Evolutionary conservation across 2,113 vertebrate genomes (phyloP), one percentile per base, ranked within the genome.

Genomic region (Hydrolagus affinis): DNA sequence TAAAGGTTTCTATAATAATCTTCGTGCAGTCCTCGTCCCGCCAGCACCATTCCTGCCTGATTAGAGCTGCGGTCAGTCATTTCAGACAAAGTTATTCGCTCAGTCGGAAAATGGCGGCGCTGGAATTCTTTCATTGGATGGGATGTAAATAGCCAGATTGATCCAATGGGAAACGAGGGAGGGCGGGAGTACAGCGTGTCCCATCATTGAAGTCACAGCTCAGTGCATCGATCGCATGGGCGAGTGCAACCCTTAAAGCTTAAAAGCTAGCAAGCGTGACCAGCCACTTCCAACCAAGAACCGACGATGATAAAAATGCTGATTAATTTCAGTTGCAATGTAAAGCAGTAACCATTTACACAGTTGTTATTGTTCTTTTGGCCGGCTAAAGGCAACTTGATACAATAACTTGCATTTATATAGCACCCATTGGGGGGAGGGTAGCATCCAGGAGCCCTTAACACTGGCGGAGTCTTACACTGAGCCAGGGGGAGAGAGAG

Each of bases 41-140:
- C 89, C 23, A 88, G 88, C 89, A 92, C 86, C 94, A 93, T 93
- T 88, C 89, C 91, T 93, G 90, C 92, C 85, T 62, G 88, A 89
- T 88, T 73, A 88, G 88, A 87, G 87, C 88, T 87, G 87, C 23
- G 69, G 88, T 87, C 60, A 88, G 86, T 88, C 87, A 89, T 87
- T 89, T 74, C 44, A 74, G 56, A 23, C 78, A 83, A 88, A 76
- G 87, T 86, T 85, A 86, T 88, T 88, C 85, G 88, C 73, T 86
- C 70, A 86, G 88, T 89, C 87, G 90, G 91, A 93, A 90, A 90
- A 89, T 83, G 78, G 90, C 87, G 88, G 71, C 85, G 72, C 80
- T 23, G 85, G 80, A 85, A 73, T 57, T 74, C 72, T 89, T 7
- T 89, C 89, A 94, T 94, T 95, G 94, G 94, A 87, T 88, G 86